Conservation (phyloP, 2,113 vertebrate species). For the Rhizomys pruinosus region DNA sequence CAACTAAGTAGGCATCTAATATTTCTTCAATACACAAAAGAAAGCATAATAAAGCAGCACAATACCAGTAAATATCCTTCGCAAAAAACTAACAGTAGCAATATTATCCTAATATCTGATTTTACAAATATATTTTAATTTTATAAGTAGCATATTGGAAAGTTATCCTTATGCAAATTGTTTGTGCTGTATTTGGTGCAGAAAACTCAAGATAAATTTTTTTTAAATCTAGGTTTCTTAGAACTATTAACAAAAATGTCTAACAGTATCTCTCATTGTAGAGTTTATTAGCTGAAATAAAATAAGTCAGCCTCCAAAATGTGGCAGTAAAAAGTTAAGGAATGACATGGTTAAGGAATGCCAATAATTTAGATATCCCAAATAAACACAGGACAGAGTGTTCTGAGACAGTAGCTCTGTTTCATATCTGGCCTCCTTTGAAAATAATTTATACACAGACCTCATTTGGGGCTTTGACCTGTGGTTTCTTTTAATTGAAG, state of each 20-base stretch:
- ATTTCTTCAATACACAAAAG: conserved; percentile 68
- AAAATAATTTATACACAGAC: conserved; percentile 54
- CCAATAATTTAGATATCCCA: conserved; percentile 67
- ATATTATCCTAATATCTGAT: conserved; percentile 64
- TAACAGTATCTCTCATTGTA: conserved; percentile 52
- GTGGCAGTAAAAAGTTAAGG: conserved; percentile 64
- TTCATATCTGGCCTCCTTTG: conserved; percentile 52
- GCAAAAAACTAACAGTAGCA: background rate
- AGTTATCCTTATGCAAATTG: conserved; percentile 19
- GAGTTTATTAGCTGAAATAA: conserved; percentile 45
- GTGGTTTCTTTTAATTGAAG: conserved; percentile 69
- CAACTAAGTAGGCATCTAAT: conserved; percentile 57
- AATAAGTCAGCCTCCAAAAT: conserved; percentile 27
- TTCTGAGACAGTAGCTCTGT: conserved; percentile 29
- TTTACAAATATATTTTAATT: background rate
- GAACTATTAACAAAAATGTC: conserved; percentile 65
- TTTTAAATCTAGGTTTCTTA: no score
- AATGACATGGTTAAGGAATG: conserved; percentile 69
- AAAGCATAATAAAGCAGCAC: conserved; percentile 64
- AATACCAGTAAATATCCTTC: conserved; percentile 12
- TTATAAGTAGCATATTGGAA: background rate
- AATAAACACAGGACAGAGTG: conserved; percentile 64
- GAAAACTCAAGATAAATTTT: background rate
- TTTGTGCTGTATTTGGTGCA: background rate
- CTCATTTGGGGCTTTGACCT: conserved; percentile 62